Percentiles rank a stretch among this genome's conserved stretches.
Conservation (phyloP, 2,113 vertebrate genomes). For the Oryzias javanicus region DNA sequence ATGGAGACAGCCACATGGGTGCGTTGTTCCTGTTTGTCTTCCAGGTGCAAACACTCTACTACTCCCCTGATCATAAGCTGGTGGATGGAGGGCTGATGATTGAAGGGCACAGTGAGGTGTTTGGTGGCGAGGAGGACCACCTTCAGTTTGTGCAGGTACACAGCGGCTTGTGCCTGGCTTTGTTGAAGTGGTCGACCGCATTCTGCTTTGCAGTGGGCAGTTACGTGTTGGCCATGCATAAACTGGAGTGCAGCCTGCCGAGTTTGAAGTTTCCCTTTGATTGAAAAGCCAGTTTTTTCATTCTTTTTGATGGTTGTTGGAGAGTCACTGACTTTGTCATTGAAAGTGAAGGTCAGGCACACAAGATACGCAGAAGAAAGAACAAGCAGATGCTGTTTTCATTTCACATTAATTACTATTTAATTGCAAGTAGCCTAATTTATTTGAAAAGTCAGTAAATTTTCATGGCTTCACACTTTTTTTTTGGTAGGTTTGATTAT, state of each 20-base stretch:
- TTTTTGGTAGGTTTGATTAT: too few relatives aligned
- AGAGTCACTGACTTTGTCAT: not conserved
- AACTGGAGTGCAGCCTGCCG: conserved; percentile 22
- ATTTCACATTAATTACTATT: too few relatives aligned
- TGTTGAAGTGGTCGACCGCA: conserved; percentile 6
- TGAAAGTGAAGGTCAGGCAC: not conserved
- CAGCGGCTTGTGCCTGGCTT: conserved; percentile 66
- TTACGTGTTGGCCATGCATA: conserved; percentile 9
- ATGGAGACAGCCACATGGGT: conserved; percentile 96
- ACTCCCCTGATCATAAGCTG: conserved; percentile 99
- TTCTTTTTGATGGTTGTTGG: not conserved
- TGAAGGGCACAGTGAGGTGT: conserved; percentile 98
- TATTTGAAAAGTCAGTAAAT: too few relatives aligned
- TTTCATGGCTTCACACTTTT: too few relatives aligned
- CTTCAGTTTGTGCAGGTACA: conserved; percentile 99
- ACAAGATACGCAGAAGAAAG: not conserved
- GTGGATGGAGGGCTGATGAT: conserved; percentile 94
- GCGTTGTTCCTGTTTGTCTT: conserved; percentile 96
- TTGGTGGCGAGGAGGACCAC: conserved; percentile 98
- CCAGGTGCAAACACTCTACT: conserved; percentile 99
- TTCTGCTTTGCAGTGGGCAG: conserved; percentile 37
- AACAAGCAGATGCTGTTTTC: too few relatives aligned
- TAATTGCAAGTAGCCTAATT: too few relatives aligned
- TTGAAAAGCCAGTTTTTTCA: not conserved
- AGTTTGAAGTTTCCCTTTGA: conserved; percentile 2